A percentile compares a stretch with the other conserved stretches of the same genome.
These are phyloP conservation scores for Nansenia antarctica DNA, from an alignment of 2,113 vertebrate species.

Conservation along the genomic window DNA sequence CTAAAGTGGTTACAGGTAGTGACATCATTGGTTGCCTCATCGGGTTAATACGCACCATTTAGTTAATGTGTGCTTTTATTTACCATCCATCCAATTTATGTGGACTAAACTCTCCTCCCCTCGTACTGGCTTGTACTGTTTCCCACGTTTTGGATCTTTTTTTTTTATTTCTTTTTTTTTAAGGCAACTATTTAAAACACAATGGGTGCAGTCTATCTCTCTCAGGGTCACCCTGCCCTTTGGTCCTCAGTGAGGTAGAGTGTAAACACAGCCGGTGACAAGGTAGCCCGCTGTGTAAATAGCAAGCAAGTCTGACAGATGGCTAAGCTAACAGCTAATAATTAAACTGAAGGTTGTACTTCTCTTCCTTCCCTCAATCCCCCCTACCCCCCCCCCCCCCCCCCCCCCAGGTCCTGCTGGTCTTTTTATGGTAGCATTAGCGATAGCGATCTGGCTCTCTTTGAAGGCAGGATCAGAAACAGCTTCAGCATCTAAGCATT, in stretches of 20 bases:
- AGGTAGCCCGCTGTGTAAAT: slow-evolving; percentile 24
- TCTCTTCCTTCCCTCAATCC: slow-evolving; percentile 26
- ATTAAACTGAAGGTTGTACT: slow-evolving; percentile 20
- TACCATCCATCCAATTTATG: slow-evolving; percentile 22
- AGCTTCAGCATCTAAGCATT: slow-evolving; percentile 17
- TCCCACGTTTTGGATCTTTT: slow-evolving; percentile 16
- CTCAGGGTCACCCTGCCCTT: slow-evolving; percentile 45
- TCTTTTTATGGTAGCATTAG: slow-evolving; percentile 15
- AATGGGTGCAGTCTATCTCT: slow-evolving; percentile 21
- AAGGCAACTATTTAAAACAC: slow-evolving; percentile 8
- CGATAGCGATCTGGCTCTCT: slow-evolving; percentile 16
- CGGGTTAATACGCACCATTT: slow-evolving; percentile 29
- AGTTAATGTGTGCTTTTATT: slow-evolving; percentile 33
- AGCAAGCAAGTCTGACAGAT: slow-evolving; percentile 7
- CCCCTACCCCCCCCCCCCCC: background rate
- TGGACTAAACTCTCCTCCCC: slow-evolving; percentile 21
- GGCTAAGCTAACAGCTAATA: slow-evolving; percentile 20
- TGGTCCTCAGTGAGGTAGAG: slow-evolving; percentile 49
- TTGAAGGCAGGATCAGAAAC: slow-evolving; percentile 45
- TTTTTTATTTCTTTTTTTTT: slow-evolving; percentile 3
- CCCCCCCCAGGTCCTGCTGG: slow-evolving; percentile 9
- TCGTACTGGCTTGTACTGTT: background rate
- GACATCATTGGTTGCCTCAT: slow-evolving; percentile 46
- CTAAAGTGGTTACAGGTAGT: slow-evolving; percentile 38
- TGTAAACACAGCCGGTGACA: slow-evolving; percentile 50